Conservation (phyloP, 2,797 vertebrate species). For the Gobio occitaniae region DNA sequence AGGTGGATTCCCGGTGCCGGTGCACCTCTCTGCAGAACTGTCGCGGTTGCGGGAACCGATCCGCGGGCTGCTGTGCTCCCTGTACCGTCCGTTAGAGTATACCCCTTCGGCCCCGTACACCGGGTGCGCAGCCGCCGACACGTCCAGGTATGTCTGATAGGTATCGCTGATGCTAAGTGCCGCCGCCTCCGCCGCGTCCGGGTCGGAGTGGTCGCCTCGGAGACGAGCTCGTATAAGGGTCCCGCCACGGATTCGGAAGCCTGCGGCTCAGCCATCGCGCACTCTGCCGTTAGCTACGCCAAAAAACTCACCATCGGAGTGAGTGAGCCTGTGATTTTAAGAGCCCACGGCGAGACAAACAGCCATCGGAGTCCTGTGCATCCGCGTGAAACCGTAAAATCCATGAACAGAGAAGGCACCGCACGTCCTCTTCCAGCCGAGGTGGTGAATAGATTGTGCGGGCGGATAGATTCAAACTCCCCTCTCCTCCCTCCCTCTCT, state of each 20-base stretch:
- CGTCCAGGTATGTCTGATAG: slow-evolving; percentile 76
- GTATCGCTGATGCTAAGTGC: slow-evolving; percentile 64
- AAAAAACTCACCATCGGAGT: slow-evolving; percentile 58
- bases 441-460: slow-evolving; percentile 40
- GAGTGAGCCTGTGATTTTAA: slow-evolving; percentile 36
- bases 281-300: slow-evolving; percentile 66
- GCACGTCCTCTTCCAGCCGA: slow-evolving; percentile 10
- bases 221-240: slow-evolving; percentile 69
- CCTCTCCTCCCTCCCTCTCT: slow-evolving; percentile 27
- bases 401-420: slow-evolving; percentile 36
- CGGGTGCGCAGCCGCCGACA: slow-evolving; percentile 70
- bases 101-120: slow-evolving; percentile 75
- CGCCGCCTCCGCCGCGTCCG: slow-evolving; percentile 65
- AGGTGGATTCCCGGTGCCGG: slow-evolving; percentile 74
- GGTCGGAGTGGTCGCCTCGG: slow-evolving; percentile 60
- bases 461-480: slow-evolving; percentile 48
- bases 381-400: slow-evolving; percentile 42
- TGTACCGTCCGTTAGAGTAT: slow-evolving; percentile 77
- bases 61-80: slow-evolving; percentile 73
- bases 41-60: slow-evolving; percentile 76
- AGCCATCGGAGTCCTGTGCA: slow-evolving; percentile 32
- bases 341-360: slow-evolving; percentile 26
- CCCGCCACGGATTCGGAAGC: slow-evolving; percentile 76
- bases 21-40: slow-evolving; percentile 77
- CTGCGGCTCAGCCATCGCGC: slow-evolving; percentile 80